Evolutionary conservation across 2,888 invertebrate genomes (phyloP).

Genomic region (Cyrtodaria siliqua): DNA sequence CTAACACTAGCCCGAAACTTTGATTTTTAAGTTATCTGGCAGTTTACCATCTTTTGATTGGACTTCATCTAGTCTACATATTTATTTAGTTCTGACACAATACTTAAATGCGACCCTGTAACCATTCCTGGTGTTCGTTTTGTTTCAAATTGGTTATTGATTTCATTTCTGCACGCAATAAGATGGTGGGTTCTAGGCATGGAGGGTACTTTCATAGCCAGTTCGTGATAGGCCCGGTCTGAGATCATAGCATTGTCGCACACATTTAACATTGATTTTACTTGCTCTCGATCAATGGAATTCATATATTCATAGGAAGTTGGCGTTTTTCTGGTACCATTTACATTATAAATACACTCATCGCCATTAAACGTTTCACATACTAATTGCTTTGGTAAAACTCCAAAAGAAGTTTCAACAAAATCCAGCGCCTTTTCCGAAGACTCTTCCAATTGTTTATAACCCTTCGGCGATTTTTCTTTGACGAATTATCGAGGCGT

Average conservation of each 20-base stretch:
- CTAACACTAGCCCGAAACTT: no score
- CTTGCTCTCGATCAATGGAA: neutral
- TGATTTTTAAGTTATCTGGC: no score
- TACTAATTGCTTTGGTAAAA: neutral
- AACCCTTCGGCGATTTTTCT: neutral
- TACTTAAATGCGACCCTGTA: no score
- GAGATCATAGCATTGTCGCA: neutral
- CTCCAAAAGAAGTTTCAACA: neutral
- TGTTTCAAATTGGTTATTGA: no score
- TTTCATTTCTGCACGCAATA: no score
- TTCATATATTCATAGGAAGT: neutral
- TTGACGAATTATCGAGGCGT: neutral
- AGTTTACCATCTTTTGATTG: no score
- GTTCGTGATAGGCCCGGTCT: neutral
- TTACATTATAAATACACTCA: neutral
- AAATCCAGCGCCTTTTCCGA: neutral
- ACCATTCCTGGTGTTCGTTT: no score
- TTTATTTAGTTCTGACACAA: no score
- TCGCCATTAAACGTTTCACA: conserved; percentile 2
- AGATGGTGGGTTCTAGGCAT: no score
- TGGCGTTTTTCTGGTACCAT: neutral
- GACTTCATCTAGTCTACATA: no score
- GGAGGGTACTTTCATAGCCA: no score
- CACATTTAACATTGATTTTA: neutral
- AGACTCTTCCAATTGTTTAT: neutral